Conservation (phyloP, 2,797 vertebrate genomes). For the Clamator glandarius region DNA sequence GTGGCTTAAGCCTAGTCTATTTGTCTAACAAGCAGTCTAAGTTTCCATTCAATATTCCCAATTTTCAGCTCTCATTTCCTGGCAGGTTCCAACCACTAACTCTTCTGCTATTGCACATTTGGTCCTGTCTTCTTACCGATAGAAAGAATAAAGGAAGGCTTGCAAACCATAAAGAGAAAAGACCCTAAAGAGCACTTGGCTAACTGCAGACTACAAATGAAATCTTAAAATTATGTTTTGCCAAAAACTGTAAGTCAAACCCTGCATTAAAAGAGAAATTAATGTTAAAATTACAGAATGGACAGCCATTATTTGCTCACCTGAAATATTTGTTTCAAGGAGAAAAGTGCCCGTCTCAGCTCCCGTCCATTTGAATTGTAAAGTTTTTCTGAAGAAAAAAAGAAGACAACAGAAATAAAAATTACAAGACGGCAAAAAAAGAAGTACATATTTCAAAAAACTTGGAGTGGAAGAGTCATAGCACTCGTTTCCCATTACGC, state of each 20-base stretch:
- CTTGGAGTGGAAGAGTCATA: neutral
- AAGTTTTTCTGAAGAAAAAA: constrained; percentile 86
- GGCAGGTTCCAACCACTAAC: neutral
- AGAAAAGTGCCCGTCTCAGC: constrained; percentile 93
- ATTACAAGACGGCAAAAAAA: neutral
- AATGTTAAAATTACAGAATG: neutral
- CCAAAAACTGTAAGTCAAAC: neutral
- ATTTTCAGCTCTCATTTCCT: neutral
- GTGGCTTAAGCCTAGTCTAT: neutral
- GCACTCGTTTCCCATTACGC: neutral
- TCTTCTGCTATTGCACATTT: neutral
- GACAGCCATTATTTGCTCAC: constrained; percentile 72
- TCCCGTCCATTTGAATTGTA: constrained; percentile 94
- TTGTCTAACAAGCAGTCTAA: neutral
- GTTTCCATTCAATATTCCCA: neutral
- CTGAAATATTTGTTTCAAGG: constrained; percentile 97
- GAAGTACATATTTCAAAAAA: neutral
- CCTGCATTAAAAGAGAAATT: neutral
- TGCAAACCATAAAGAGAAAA: neutral
- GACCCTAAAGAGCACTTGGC: neutral
- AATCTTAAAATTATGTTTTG: neutral
- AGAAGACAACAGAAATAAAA: constrained; percentile 3
- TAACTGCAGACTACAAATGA: neutral
- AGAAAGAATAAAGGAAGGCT: neutral
- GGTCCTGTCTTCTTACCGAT: neutral